These are phyloP conservation scores for Ascaphus truei DNA, from an alignment of 2,113 vertebrate species.

Conservation along the genomic window DNA sequence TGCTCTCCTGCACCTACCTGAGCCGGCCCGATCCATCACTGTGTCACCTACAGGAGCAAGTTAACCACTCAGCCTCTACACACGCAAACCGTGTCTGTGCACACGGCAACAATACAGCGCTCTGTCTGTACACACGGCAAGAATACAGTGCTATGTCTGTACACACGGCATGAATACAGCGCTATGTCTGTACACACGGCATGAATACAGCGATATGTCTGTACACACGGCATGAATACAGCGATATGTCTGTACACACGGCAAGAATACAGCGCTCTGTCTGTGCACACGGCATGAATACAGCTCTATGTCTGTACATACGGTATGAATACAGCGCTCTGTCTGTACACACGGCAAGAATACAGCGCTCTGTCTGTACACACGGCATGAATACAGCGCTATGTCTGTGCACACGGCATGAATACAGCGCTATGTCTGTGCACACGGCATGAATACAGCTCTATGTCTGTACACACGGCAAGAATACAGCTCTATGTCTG, in stretches of 20 bases:
- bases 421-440: background rate
- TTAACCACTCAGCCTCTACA: background rate
- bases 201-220: background rate
- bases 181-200: slow-evolving; percentile 3
- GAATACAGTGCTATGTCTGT: background rate
- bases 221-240: no score
- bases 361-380: background rate
- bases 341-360: background rate
- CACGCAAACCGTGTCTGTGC: background rate
- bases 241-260: background rate
- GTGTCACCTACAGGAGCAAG: background rate
- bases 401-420: background rate
- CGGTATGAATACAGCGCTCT: background rate
- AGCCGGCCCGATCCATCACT: background rate
- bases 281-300: background rate
- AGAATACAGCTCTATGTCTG: no score
- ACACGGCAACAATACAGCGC: background rate
- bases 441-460: background rate
- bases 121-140: background rate
- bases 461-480: no score
- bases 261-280: background rate
- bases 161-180: background rate
- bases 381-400: background rate
- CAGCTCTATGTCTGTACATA: background rate
- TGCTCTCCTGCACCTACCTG: background rate